Evolutionary conservation across 2,888 invertebrate species (phyloP).

Genomic region (Bellardia pandia): DNA sequence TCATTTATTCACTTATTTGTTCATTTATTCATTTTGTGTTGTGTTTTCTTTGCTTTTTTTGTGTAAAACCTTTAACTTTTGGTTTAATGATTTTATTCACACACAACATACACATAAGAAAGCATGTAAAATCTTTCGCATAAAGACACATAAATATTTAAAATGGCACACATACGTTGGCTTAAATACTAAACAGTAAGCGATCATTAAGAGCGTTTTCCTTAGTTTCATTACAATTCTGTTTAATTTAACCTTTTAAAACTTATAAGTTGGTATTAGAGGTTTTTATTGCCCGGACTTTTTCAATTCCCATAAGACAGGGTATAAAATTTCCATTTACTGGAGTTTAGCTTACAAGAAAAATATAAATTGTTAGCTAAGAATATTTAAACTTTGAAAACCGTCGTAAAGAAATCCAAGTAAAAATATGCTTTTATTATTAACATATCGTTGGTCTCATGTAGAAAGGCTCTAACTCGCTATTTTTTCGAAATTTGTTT

Average conservation of each 20-base stretch:
- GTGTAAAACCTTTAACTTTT: conserved; percentile 38
- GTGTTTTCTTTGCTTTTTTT: neutral
- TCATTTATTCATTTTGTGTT: neutral
- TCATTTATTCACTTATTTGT: neutral
- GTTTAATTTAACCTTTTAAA: conserved; percentile 29
- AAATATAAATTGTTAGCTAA: no score
- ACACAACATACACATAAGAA: conserved; percentile 15
- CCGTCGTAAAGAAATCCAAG: no score
- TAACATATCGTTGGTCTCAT: no score
- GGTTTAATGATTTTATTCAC: conserved; percentile 36
- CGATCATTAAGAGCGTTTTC: conserved; percentile 52
- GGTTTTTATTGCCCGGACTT: no score
- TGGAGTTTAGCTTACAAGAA: no score
- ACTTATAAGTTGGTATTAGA: neutral
- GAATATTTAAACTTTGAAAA: no score
- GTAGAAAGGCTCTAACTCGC: no score
- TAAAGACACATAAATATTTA: neutral
- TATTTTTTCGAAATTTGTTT: no score
- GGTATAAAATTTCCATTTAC: no score
- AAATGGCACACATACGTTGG: conserved; percentile 21
- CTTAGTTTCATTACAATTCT: conserved; percentile 36
- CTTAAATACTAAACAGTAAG: conserved; percentile 24
- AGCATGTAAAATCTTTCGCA: neutral
- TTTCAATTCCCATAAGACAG: no score
- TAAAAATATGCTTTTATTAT: no score